Conservation (phyloP, 2,113 vertebrate genomes). For the Bos taurus region ARS-UCD2.0 NC_037343.1:45315501-45316000, state of each 20-base stretch:
- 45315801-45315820: neutral
- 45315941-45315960: neutral
- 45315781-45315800: neutral
- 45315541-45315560: neutral
- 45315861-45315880: neutral
- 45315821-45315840: neutral
- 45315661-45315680: neutral
- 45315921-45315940: neutral
- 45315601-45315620: neutral
- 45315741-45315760: neutral
- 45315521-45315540: accelerated
- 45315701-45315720: neutral
- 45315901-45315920: neutral
- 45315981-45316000: neutral
- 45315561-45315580: too few relatives aligned
- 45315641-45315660: neutral
- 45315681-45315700: neutral
- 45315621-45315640: neutral
- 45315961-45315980: neutral
- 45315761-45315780: neutral
- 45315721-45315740: neutral
- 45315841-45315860: neutral
- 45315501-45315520: neutral
- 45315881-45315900: neutral
- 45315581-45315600: neutral